A percentile compares a stretch with the other conserved stretches of the same genome.
phyloP scores from a whole-genome alignment of 2,113 vertebrate species.

The Butorides virescens region DNA sequence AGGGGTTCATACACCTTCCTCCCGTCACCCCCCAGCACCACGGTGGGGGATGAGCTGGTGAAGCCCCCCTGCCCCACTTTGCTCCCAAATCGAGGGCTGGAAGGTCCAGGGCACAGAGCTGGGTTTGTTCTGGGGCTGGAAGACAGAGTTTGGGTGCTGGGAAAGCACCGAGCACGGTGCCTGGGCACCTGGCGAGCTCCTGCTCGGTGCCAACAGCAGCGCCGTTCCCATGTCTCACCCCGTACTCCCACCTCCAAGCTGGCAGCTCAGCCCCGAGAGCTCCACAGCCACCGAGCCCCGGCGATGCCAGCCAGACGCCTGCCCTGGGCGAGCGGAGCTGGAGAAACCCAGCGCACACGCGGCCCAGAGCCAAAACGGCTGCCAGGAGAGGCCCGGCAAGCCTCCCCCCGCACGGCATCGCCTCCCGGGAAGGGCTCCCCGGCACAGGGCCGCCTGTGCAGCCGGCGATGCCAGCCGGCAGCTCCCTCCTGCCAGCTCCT shows the following conservation, averaged over 20 bases:
- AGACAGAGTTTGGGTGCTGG: not conserved
- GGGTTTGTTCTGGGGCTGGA: not conserved
- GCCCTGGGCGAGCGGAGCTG: fast-evolving
- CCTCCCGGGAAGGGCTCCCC: not conserved
- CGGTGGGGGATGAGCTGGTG: fast-evolving
- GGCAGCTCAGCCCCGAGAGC: not conserved
- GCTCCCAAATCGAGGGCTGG: not conserved
- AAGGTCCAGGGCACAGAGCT: not conserved
- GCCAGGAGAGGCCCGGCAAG: not conserved
- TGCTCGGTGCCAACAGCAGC: not conserved
- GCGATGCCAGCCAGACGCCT: fast-evolving
- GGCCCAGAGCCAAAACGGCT: not conserved
- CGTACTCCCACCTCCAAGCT: not conserved
- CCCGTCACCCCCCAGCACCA: not conserved
- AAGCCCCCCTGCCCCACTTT: not conserved
- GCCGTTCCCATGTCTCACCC: not conserved
- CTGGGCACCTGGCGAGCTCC: not conserved
- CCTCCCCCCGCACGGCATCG: not conserved
- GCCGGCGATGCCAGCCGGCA: not conserved
- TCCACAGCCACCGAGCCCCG: not conserved
- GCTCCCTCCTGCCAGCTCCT: not conserved
- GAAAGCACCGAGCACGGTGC: not conserved
- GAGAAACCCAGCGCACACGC: not conserved
- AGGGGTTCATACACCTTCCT: not conserved
- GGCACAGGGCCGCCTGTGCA: not conserved